Evolutionary conservation across 2,888 invertebrate species (phyloP).

Genomic region (Parelbella ahira): DNA sequence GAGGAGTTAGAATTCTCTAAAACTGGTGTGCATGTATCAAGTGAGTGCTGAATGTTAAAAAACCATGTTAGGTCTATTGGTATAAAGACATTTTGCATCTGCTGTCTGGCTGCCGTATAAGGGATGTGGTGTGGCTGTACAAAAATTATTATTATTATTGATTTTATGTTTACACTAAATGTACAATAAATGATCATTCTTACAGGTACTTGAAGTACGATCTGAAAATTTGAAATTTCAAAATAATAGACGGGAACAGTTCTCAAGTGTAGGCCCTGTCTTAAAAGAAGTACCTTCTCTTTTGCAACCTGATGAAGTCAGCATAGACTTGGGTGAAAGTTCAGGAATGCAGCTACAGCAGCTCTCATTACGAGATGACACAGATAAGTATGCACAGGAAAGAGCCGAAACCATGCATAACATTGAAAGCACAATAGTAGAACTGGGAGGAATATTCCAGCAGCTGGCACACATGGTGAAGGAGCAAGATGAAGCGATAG

Average conservation of each 20-base stretch:
- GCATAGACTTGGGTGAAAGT: conserved; percentile 90
- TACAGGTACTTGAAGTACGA: conserved; percentile 93
- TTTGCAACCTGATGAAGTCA: conserved; percentile 86
- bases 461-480: conserved; percentile 98
- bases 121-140: too few species aligned
- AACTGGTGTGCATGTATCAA: too few species aligned
- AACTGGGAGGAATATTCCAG: conserved; percentile 98
- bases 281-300: conserved; percentile 67
- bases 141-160: too few species aligned
- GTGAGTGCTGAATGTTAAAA: background rate
- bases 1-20: too few species aligned
- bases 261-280: conserved; percentile 74
- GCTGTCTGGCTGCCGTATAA: too few species aligned
- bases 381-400: conserved; percentile 93
- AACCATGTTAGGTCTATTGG: too few species aligned
- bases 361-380: conserved; percentile 89
- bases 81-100: too few species aligned
- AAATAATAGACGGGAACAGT: conserved; percentile 95
- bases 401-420: conserved; percentile 99
- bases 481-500: conserved; percentile 98
- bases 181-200: too few species aligned
- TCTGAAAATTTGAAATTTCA: conserved; percentile 99
- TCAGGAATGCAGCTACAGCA: conserved; percentile 81
- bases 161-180: too few species aligned
- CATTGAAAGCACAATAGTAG: conserved; percentile 99